Base-by-base conservation (phyloP, 2,797 vertebrate genomes). In the Saxicola maurus region DNA sequence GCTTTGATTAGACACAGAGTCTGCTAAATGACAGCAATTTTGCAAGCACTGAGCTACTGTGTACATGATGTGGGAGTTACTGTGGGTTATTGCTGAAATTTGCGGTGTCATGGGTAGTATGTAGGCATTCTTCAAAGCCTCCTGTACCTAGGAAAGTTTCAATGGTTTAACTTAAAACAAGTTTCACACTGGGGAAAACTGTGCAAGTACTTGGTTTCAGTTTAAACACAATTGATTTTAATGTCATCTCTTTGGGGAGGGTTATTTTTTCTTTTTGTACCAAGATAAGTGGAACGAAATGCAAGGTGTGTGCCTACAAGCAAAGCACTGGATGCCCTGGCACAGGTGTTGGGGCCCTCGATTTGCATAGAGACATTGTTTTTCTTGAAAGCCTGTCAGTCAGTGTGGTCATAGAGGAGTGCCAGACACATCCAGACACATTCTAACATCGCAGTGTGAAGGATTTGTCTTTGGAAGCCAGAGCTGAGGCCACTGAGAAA, bases 81-180 rank as follows among this genome's bases (percentile, higher is more conserved):
- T 3, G 10, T 68, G 79, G 66, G 68, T 78, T 82, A 38, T 24
- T 45, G 43, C 72, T 10, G 8, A 84, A 92, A 88, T 86, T 19
- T 87, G 84, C 78, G 17, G 46, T 80, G 76, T 92, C 82, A 78
- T 6, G 9, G 25, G 57, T 61, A 77, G 38, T 35, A 56, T 20
- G 57, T 33, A 55, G 4, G 4, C 28, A 17, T 40, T 82, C 42
- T 90, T 94, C 87, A 95, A 90, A 90, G 71, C 61, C 72, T 74
- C 0, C 0, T 37, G 43, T 57, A 57, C 68, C 56, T 72, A 74
- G 66, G 27, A 51, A 82, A 59, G 67, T 94, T 92, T 92, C 81
- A 82, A 71, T 66, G 64, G 72, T 89, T 94, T 89, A 61, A 71
- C 43, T 77, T 93, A 82, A 69, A 87, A 57, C 17, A 51, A 52